Percentiles rank a stretch among this genome's conserved stretches.
These are phyloP conservation scores for Rhynchonycteris naso DNA, from an alignment of 2,797 vertebrate genomes.

Conservation along the genomic window DNA sequence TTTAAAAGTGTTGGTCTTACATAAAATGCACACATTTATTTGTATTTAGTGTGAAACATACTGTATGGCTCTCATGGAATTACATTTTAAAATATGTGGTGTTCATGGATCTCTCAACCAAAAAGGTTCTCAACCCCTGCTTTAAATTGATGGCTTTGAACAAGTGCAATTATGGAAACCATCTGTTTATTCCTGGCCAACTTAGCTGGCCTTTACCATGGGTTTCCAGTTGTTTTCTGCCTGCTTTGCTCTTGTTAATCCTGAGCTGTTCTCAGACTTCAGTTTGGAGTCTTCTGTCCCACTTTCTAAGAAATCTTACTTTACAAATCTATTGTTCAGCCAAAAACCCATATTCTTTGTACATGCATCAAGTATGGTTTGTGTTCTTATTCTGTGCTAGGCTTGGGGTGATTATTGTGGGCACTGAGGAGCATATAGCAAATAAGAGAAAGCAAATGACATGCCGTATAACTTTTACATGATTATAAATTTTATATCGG, in stretches of 20 bases:
- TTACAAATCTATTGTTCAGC: background rate
- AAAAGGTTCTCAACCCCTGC: no score
- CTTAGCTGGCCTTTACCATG: background rate
- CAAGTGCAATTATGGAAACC: slow-evolving; percentile 44
- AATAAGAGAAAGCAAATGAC: background rate
- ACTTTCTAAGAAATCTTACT: background rate
- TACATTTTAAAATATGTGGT: no score
- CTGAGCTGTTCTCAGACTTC: background rate
- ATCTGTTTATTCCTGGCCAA: slow-evolving; percentile 36
- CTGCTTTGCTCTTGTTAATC: background rate
- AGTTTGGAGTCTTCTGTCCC: background rate
- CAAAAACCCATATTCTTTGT: background rate
- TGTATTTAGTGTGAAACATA: no score
- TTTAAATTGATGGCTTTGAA: slow-evolving; percentile 35
- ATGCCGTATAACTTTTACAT: background rate
- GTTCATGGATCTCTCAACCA: no score
- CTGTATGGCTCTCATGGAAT: no score
- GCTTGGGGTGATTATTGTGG: accelerated
- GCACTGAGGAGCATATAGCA: background rate
- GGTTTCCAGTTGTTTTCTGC: slow-evolving; percentile 53
- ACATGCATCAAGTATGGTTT: background rate
- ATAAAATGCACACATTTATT: no score
- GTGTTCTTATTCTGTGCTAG: background rate
- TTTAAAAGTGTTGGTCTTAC: no score
- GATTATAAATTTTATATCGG: background rate